phyloP scores from a whole-genome alignment of 1,140 invertebrate genomes.

The Pseudobourletiella spinata region DNA sequence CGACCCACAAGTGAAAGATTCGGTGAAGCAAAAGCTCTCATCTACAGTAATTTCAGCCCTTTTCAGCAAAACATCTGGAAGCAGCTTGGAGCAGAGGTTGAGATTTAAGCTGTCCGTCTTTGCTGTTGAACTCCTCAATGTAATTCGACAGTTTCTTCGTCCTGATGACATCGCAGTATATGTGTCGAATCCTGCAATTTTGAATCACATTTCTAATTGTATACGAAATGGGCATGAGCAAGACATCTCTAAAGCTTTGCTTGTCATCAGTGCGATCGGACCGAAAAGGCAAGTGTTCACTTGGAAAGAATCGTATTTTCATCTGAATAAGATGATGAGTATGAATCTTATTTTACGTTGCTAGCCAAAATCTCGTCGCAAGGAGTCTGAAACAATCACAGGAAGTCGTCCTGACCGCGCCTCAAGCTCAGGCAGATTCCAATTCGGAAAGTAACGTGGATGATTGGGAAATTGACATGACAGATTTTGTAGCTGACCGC shows the following conservation, averaged over 20 bases:
- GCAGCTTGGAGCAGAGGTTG: neutral
- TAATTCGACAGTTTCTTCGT: neutral
- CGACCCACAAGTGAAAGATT: neutral
- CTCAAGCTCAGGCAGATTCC: neutral
- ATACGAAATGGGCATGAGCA: constrained; percentile 12
- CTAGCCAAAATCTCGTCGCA: no score
- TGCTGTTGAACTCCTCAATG: constrained; percentile 8
- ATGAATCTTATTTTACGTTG: no score
- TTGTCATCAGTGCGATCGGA: neutral
- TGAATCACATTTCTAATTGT: constrained; percentile 17
- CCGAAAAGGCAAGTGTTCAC: no score
- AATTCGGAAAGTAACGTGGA: neutral
- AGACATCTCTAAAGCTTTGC: neutral
- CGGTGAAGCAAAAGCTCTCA: neutral
- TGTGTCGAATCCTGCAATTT: neutral
- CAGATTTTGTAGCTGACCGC: neutral
- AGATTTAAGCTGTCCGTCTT: neutral
- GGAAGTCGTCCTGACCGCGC: no score
- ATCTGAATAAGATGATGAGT: no score
- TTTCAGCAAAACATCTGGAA: neutral
- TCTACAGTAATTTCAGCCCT: neutral
- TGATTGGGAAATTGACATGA: neutral
- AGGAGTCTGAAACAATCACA: neutral
- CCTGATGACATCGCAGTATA: neutral
- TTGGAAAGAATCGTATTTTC: no score